Conservation (phyloP, 2,888 invertebrate genomes). For the Rhamphomyia laevipes region DNA sequence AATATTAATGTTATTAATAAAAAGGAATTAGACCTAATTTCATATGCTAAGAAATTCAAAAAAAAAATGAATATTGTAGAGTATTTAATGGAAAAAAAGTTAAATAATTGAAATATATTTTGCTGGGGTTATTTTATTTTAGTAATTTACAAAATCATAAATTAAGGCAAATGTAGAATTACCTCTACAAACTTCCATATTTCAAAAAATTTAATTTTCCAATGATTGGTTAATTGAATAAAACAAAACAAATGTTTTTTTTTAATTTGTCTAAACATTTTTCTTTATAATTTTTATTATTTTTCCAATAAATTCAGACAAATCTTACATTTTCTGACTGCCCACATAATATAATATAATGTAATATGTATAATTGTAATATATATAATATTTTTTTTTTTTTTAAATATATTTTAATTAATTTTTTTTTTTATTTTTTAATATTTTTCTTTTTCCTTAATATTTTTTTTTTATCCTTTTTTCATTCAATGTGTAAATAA, state of each 20-base stretch:
- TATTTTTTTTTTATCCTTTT: neutral
- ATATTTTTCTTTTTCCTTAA: neutral
- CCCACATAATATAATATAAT: slow-evolving; percentile 20
- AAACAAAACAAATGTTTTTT: neutral
- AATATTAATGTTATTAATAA: too few species aligned
- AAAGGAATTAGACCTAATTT: too few species aligned
- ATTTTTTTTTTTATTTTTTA: slow-evolving; percentile 2
- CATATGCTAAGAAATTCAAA: too few species aligned
- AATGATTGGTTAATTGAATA: too few species aligned
- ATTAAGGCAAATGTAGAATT: too few species aligned
- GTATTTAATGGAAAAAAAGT: too few species aligned
- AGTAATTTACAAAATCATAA: too few species aligned
- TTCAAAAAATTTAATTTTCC: too few species aligned
- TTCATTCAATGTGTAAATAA: neutral
- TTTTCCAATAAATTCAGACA: slow-evolving; percentile 20
- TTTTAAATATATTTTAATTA: neutral
- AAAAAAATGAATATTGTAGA: too few species aligned
- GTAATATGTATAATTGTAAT: slow-evolving; percentile 14
- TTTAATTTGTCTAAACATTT: slow-evolving; percentile 18
- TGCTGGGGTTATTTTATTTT: too few species aligned
- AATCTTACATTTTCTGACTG: slow-evolving; percentile 26
- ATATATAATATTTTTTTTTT: slow-evolving; percentile 4
- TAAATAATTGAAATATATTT: too few species aligned
- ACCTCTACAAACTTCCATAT: too few species aligned
- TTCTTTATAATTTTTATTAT: slow-evolving; percentile 16